Percentiles rank a stretch among this genome's conserved stretches.
These are phyloP conservation scores for Lasioglossum calceatum DNA, from an alignment of 2,888 invertebrate species.

Conservation along the genomic window DNA sequence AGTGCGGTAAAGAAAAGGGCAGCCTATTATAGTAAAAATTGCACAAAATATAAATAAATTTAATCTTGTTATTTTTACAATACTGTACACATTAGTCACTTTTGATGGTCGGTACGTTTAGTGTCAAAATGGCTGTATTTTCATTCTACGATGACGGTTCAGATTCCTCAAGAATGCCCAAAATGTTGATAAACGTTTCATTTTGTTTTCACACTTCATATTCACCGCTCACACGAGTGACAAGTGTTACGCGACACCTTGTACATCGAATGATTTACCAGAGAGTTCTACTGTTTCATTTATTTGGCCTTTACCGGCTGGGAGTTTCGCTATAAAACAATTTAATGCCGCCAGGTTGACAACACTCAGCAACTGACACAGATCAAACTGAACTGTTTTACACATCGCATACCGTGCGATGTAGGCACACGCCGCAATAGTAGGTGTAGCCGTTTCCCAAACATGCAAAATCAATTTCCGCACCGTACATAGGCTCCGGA, in stretches of 20 bases:
- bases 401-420: not conserved
- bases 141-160: not conserved
- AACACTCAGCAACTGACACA: not conserved
- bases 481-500: slow-evolving; percentile 45
- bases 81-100: too few species aligned
- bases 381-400: not conserved
- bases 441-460: slow-evolving; percentile 55
- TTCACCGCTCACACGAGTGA: not conserved
- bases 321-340: slow-evolving; percentile 28
- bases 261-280: not conserved
- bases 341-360: slow-evolving; percentile 34
- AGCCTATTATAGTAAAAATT: too few species aligned
- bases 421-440: slow-evolving; percentile 24
- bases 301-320: not conserved
- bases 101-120: too few species aligned
- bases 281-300: not conserved
- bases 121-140: not conserved
- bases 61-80: too few species aligned
- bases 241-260: not conserved
- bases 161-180: not conserved
- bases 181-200: not conserved
- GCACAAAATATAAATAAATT: too few species aligned
- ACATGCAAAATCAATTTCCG: slow-evolving; percentile 65
- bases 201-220: not conserved
- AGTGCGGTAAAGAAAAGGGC: too few species aligned